Conservation (phyloP, 1,140 invertebrate genomes). For the Bombus terrestris region DNA sequence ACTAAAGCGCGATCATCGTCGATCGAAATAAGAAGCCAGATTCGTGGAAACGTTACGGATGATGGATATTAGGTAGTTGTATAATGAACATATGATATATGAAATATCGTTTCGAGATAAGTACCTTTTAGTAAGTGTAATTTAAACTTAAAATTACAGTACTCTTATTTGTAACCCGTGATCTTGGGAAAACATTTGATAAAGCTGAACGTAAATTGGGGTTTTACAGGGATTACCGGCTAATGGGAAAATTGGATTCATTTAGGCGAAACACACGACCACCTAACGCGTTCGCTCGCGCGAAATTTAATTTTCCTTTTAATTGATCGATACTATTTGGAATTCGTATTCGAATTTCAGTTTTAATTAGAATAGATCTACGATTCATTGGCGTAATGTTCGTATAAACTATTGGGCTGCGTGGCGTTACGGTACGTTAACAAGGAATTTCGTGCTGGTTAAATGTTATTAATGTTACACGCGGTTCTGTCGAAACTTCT, state of each 20-base stretch:
- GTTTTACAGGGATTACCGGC: not conserved
- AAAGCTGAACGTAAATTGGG: not conserved
- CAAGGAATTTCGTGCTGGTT: not conserved
- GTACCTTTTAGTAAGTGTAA: too few species aligned
- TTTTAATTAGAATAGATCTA: conserved; percentile 10
- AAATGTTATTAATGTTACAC: not conserved
- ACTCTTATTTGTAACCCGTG: not conserved
- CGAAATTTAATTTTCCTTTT: not conserved
- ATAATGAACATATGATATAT: not conserved
- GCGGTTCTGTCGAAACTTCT: not conserved
- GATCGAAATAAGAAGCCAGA: not conserved
- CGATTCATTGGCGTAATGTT: not conserved
- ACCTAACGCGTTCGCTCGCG: too few species aligned
- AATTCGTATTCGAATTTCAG: conserved; percentile 1
- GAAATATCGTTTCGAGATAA: not conserved
- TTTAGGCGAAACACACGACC: not conserved
- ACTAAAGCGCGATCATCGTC: not conserved
- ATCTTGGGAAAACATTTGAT: not conserved
- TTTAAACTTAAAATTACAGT: not conserved
- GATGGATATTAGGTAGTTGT: not conserved
- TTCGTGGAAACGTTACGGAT: not conserved
- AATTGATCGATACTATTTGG: conserved; percentile 15
- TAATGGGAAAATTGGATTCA: conserved; percentile 4
- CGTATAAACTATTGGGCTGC: not conserved
- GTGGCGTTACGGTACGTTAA: not conserved